Evolutionary conservation across 2,113 vertebrate genomes (phyloP).

Genomic region (Cyanistes caeruleus): DNA sequence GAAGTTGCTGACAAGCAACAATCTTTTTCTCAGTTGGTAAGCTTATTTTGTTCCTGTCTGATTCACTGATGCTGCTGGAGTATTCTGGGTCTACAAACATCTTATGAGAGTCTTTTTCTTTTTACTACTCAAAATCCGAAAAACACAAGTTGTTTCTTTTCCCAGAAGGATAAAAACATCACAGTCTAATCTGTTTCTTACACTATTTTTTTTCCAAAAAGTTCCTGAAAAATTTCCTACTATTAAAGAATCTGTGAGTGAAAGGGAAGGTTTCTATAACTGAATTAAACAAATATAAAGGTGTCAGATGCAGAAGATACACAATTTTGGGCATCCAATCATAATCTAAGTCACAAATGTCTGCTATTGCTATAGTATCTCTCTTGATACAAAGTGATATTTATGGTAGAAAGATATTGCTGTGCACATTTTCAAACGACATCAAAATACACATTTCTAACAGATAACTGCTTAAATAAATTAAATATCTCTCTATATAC

Average conservation of each 20-base stretch:
- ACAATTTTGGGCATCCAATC: not conserved
- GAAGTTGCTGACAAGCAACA: conserved; percentile 8
- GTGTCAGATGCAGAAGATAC: not conserved
- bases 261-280: not conserved
- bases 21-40: not conserved
- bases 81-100: not conserved
- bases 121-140: not conserved
- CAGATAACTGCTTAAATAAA: not conserved
- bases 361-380: not conserved
- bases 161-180: not conserved
- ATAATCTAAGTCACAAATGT: not conserved
- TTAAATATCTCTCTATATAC: not conserved
- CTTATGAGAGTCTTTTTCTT: not conserved
- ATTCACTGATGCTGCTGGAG: not conserved
- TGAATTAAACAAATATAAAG: not conserved
- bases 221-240: not conserved
- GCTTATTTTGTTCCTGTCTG: not conserved
- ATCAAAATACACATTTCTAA: not conserved
- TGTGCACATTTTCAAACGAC: not conserved
- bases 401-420: not conserved
- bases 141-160: not conserved
- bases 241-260: not conserved
- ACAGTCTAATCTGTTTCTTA: not conserved
- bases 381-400: not conserved
- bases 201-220: not conserved